These are phyloP conservation scores for Leptodactylus fallax DNA, from an alignment of 2,797 vertebrate species.

Conservation along the genomic window DNA sequence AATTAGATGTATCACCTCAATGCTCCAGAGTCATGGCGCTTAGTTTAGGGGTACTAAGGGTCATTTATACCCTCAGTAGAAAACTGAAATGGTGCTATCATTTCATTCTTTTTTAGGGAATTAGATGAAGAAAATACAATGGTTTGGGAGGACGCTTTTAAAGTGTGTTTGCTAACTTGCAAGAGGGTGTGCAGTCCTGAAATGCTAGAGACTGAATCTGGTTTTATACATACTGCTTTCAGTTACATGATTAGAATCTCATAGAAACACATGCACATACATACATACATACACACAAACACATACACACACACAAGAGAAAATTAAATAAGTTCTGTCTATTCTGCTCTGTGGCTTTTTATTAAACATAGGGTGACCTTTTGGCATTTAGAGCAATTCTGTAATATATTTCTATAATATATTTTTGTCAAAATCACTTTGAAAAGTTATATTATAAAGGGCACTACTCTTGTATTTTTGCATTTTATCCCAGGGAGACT, in stretches of 20 bases:
- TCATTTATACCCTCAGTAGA: too few relatives aligned
- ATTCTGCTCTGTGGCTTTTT: not conserved
- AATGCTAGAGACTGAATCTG: too few relatives aligned
- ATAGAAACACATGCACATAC: too few relatives aligned
- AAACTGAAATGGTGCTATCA: not conserved
- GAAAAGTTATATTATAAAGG: too few relatives aligned
- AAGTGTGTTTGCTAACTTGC: not conserved
- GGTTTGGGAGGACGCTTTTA: not conserved
- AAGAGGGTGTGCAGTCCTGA: not conserved
- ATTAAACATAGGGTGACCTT: not conserved
- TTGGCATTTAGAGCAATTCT: not conserved
- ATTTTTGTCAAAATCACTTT: too few relatives aligned
- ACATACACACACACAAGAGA: too few relatives aligned
- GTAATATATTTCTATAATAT: not conserved
- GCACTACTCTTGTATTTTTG: too few relatives aligned
- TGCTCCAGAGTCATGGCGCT: not conserved
- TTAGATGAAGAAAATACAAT: too few relatives aligned
- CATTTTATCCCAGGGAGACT: too few relatives aligned
- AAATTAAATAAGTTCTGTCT: not conserved
- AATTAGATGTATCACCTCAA: not conserved
- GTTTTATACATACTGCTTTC: too few relatives aligned
- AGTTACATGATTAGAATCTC: too few relatives aligned
- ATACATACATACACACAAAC: too few relatives aligned
- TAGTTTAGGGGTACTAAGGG: not conserved
- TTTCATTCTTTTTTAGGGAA: not conserved